phyloP scores from a whole-genome alignment of 2,113 vertebrate genomes.

The Syrmaticus mikado region DNA sequence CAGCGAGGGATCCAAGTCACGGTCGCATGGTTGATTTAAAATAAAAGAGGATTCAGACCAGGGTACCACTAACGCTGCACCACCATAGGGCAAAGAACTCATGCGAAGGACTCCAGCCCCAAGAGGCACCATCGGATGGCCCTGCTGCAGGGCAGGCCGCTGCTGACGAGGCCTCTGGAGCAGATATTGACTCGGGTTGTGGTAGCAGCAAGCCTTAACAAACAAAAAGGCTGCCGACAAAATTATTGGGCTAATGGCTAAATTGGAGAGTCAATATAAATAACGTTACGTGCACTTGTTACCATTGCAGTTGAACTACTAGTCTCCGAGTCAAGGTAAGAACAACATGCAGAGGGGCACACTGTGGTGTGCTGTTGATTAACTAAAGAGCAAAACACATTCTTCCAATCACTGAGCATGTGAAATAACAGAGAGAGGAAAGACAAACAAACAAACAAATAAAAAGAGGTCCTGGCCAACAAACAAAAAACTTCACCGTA shows the following conservation, averaged over 20 bases:
- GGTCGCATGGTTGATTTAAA: conserved; percentile 39
- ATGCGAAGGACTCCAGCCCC: not conserved
- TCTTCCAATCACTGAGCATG: not conserved
- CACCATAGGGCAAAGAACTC: conserved; percentile 22
- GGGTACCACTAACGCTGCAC: conserved; percentile 28
- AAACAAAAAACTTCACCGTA: not conserved
- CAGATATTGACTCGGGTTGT: not conserved
- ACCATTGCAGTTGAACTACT: not conserved
- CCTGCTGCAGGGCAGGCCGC: not conserved
- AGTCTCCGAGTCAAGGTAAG: not conserved
- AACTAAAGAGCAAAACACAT: not conserved
- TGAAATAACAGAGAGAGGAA: not conserved
- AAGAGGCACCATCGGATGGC: not conserved
- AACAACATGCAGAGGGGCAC: not conserved
- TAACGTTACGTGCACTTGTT: not conserved
- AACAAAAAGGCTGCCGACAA: conserved; percentile 17
- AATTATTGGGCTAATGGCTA: conserved; percentile 26
- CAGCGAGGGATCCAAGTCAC: not conserved
- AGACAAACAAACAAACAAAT: not conserved
- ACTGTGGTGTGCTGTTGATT: not conserved
- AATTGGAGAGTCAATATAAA: conserved; percentile 9
- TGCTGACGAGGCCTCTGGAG: not conserved
- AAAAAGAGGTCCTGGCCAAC: not conserved
- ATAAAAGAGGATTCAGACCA: conserved; percentile 42
- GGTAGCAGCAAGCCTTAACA: not conserved